Conservation (phyloP, 2,113 vertebrate species). For the Brachypteracias leptosomus region DNA sequence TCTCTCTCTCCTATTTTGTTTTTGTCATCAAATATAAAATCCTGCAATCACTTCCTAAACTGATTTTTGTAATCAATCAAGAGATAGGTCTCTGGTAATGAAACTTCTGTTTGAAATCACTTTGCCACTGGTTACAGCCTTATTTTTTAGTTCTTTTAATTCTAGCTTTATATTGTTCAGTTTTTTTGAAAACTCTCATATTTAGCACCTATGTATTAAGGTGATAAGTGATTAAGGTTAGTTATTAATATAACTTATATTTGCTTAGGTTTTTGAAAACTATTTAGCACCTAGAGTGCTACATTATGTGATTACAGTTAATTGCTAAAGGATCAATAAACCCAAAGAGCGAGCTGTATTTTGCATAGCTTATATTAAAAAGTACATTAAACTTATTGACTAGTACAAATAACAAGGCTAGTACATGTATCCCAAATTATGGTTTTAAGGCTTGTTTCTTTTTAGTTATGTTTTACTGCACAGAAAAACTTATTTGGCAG, state of each 20-base stretch:
- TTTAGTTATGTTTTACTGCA: background rate
- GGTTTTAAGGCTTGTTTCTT: background rate
- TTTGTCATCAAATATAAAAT: background rate
- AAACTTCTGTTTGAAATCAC: background rate
- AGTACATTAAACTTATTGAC: background rate
- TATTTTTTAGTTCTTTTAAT: background rate
- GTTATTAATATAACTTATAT: too few species aligned
- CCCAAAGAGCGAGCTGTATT: background rate
- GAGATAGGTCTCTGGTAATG: background rate
- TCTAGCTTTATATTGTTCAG: background rate
- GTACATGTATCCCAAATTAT: background rate
- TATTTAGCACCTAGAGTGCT: background rate
- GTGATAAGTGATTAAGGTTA: background rate
- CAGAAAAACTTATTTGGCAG: constrained; percentile 22
- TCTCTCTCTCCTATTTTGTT: background rate
- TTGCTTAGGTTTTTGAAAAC: background rate
- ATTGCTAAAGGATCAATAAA: background rate
- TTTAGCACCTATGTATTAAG: background rate
- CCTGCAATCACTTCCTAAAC: background rate
- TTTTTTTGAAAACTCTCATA: background rate
- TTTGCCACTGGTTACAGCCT: background rate
- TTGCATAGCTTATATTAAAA: background rate
- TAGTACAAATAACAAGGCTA: background rate
- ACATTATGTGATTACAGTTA: too few species aligned
- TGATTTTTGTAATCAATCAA: background rate